Base-by-base conservation (phyloP, 2,113 vertebrate species). In the Saguinus imperator region DNA sequence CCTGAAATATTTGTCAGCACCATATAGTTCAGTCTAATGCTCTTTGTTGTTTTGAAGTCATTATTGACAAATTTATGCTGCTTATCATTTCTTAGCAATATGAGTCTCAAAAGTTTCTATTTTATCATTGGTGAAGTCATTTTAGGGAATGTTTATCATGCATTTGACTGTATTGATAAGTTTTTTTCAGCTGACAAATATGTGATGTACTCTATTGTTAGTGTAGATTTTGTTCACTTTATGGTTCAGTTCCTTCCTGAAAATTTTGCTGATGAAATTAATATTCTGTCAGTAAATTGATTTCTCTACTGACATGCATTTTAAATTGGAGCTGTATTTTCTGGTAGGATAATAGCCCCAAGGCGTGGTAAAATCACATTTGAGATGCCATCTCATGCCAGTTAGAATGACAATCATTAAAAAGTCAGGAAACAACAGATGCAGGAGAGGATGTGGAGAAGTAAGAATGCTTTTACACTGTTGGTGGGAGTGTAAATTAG, bases 221-320 rank as follows among this genome's bases (percentile, higher is more conserved):
- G 35, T 83, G 52, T 29, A 87, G 32, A 85, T 96, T 94, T 94
- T 76, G 57, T 70, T 96, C 37, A 80, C n/a, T 86, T 95, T 87
- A 75, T 94, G 73, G 73, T 80, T 89, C 92, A 64, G 21, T 87
- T 84, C 61, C 87, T 94, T 93, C 85, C 70, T 94, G 64, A 91
- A 94, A 93, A 70, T n/a, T n/a, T 91, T 88, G 79, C 64, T 37
- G 66, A 40, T 84, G 25, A 83, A 94, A 72, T 83, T 89, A 87
- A 96, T 84, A 96, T 94, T 95, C 79, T 94, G 91, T 93, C 64
- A 87, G 87, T 93, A 96, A 97, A 95, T 96, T 95, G 82, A 96
- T 95, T 95, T 96, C 96, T 92, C 50, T 95, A n/a, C 25, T 85
- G 73, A 83, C 45, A 50, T 37, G 35, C 4, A 43, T 90, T 96